Conservation (phyloP, 2,113 vertebrate genomes). For the Amblyopsis rosae region DNA sequence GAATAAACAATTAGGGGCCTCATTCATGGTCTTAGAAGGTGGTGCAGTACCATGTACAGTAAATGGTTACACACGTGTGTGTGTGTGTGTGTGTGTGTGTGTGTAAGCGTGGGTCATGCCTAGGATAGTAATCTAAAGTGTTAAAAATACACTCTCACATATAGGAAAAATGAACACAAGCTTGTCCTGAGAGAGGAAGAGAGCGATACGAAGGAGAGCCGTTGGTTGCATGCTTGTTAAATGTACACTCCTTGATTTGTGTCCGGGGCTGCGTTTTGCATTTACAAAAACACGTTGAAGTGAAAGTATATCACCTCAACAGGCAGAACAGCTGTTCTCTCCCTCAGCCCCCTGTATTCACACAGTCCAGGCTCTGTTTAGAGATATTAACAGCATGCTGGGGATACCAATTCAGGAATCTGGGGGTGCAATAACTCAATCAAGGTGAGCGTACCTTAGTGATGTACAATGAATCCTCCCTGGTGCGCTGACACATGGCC, state of each 20-base stretch:
- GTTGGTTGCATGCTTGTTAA: too few relatives aligned
- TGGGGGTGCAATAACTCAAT: not conserved
- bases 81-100: slow-evolving; percentile 15
- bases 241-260: too few relatives aligned
- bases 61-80: slow-evolving; percentile 19
- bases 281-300: too few relatives aligned
- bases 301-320: too few relatives aligned
- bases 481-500: not conserved
- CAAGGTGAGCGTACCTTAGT: not conserved
- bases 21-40: slow-evolving; percentile 37
- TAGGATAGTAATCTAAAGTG: slow-evolving; percentile 39
- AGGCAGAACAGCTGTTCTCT: too few relatives aligned
- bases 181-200: too few relatives aligned
- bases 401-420: not conserved
- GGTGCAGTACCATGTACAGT: slow-evolving; percentile 12
- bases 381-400: too few relatives aligned
- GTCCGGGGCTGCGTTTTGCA: too few relatives aligned
- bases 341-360: too few relatives aligned
- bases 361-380: too few relatives aligned
- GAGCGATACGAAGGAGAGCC: too few relatives aligned
- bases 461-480: not conserved
- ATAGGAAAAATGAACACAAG: not conserved
- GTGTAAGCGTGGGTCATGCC: not conserved
- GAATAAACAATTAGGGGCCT: slow-evolving; percentile 47
- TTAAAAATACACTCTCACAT: not conserved